These are phyloP conservation scores for Drosophila leontia DNA, from an alignment of 1,140 invertebrate genomes.

Conservation along the genomic window DNA sequence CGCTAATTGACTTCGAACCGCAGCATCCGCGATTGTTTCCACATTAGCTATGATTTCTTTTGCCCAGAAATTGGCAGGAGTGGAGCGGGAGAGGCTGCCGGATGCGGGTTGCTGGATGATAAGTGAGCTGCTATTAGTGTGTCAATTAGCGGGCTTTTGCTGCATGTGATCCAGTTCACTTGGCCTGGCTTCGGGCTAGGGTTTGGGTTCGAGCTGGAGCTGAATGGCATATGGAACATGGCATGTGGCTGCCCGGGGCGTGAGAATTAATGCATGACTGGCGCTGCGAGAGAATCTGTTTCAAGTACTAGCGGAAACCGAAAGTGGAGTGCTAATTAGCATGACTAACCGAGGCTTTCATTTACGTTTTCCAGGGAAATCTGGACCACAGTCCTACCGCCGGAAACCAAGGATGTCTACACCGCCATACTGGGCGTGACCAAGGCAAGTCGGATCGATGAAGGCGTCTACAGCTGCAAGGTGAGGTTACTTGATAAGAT, in stretches of 20 bases:
- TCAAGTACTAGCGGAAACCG: constrained; percentile 59
- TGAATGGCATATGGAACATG: background rate
- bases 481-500: constrained; percentile 51
- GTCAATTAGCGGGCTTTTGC: constrained; percentile 68
- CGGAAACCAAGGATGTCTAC: constrained; percentile 88
- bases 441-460: constrained; percentile 88
- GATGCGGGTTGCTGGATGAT: constrained; percentile 39
- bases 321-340: constrained; percentile 69
- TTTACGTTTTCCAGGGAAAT: constrained; percentile 86
- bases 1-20: constrained; percentile 80
- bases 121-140: constrained; percentile 76
- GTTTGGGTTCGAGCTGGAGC: constrained; percentile 5
- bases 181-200: background rate
- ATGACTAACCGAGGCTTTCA: constrained; percentile 23
- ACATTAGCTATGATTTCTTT: constrained; percentile 80
- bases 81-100: background rate
- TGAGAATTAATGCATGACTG: constrained; percentile 68
- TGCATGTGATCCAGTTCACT: constrained; percentile 66
- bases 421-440: constrained; percentile 90
- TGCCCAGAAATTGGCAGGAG: constrained; percentile 2
- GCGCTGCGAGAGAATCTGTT: constrained; percentile 36
- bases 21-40: constrained; percentile 81
- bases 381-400: constrained; percentile 87
- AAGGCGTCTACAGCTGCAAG: constrained; percentile 90
- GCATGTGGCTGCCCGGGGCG: constrained; percentile 37